phyloP scores from a whole-genome alignment of 2,113 vertebrate genomes.

The Hemichromis elongatus region DNA sequence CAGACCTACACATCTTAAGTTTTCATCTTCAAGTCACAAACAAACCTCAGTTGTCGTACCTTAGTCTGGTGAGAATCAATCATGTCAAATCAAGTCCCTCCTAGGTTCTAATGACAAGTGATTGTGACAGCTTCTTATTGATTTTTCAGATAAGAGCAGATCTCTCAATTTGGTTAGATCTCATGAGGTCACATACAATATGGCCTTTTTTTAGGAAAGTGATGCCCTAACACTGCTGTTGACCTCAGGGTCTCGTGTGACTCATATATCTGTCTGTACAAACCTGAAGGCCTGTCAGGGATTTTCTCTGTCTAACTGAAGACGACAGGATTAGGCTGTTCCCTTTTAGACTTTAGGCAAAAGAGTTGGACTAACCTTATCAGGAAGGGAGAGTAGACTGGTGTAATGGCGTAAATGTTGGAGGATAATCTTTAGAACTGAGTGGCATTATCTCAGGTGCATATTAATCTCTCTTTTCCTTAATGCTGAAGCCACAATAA shows the following conservation, averaged over 20 bases:
- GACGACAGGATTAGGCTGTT: neutral
- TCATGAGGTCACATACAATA: neutral
- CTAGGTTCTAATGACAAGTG: neutral
- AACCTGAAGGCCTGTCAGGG: neutral
- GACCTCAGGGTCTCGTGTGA: neutral
- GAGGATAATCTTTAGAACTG: neutral
- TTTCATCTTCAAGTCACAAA: neutral
- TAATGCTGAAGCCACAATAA: neutral
- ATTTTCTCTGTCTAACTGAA: neutral
- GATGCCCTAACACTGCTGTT: neutral
- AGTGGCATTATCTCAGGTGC: neutral
- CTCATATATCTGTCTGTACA: neutral
- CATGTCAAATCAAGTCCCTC: neutral
- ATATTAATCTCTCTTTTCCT: neutral
- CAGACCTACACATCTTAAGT: neutral
- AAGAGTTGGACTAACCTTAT: neutral
- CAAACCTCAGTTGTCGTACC: too few relatives aligned
- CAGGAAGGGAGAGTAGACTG: neutral
- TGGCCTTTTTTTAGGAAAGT: neutral
- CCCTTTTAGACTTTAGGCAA: neutral
- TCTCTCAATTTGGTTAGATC: neutral
- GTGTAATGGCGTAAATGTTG: neutral
- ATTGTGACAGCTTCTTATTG: neutral
- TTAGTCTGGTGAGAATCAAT: neutral
- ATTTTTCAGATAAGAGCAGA: neutral